A percentile compares a stretch with the other conserved stretches of the same genome.
phyloP scores from a whole-genome alignment of 1,140 invertebrate species.

The Drosophila neocordata region DNA sequence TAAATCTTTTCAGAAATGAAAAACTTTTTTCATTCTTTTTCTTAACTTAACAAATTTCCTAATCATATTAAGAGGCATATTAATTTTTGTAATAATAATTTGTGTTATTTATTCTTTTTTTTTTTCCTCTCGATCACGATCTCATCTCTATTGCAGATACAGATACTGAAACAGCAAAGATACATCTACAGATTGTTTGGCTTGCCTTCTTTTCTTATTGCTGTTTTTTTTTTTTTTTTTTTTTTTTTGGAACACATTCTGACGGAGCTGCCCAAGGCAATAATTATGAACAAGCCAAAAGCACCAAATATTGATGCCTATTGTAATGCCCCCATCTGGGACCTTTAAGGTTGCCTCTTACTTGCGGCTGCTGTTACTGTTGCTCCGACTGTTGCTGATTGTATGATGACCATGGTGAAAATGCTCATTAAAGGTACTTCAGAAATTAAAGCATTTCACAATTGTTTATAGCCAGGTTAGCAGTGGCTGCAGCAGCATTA shows the following conservation, averaged over 20 bases:
- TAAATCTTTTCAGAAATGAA: too few relatives aligned
- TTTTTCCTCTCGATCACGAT: conserved; percentile 1
- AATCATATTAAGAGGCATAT: too few relatives aligned
- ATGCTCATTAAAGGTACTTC: conserved; percentile 80
- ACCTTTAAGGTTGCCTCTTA: conserved; percentile 18
- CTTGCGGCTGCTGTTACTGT: conserved; percentile 10
- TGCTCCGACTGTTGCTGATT: conserved; percentile 42
- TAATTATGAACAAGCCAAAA: conserved; percentile 70
- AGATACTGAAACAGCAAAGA: conserved; percentile 37
- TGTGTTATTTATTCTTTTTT: not conserved
- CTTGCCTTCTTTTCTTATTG: conserved; percentile 19
- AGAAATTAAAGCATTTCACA: conserved; percentile 81
- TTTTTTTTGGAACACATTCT: conserved; percentile 45
- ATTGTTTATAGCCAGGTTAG: conserved; percentile 65
- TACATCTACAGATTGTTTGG: conserved; percentile 67
- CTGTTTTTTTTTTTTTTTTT: not conserved
- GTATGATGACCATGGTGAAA: conserved; percentile 80
- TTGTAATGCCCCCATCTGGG: conserved; percentile 47
- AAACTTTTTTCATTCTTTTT: too few relatives aligned
- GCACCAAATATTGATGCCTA: conserved; percentile 59
- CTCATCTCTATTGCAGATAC: conserved; percentile 23
- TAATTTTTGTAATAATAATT: too few relatives aligned
- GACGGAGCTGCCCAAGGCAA: conserved; percentile 59
- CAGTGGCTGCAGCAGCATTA: conserved; percentile 2
- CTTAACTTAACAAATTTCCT: too few relatives aligned